Evolutionary conservation across 1,140 invertebrate genomes (phyloP), one percentile per base, ranked within the genome.

Genomic region (Pogonomyrmex californicus): DNA sequence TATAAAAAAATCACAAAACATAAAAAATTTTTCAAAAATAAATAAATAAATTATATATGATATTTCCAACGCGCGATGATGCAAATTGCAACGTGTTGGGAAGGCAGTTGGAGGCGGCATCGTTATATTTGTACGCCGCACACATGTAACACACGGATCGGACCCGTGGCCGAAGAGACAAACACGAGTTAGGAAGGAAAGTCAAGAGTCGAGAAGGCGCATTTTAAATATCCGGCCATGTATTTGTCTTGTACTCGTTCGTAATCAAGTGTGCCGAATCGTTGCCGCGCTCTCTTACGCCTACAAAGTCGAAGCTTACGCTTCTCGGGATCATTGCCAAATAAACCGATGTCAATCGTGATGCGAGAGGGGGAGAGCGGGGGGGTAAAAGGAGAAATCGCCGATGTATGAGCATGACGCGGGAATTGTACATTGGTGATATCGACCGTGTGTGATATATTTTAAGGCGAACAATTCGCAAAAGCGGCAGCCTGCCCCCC

Each of bases 391-490:
- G 62, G 77, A 68, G 77, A 79, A 68, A 79, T 79, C 77, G 62
- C 17, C 30, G 77, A 68, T 38, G 62, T 68, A 68, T 17, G 17
- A 54, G 77, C 60, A 68, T 79, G 77, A 79, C 62, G 47, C 47
- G 77, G 62, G 38, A 81, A 56, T 71, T 82, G 51, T 47, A 41
- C 36, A 82, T 38, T 41, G 65, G 9, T 56, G 60, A 63, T 78
- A 78, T 65, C 58, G 88, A 56, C 54, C 75, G 65, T 65, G 66
- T 62, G 41, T 71, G 49, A n/a, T n/a, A 86, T 68, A 70, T 82
- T 88, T 86, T 51, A 75, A 73, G 23, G 23, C 4, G 58, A 90
- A 56, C 66, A 90, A 89, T 71, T 54, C 86, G 82, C 68, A 87
- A 87, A 56, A 66, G 54, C 51, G 49, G 12, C 88, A 73, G 76